Base-by-base conservation (phyloP, 1,140 invertebrate species). In the Zaprionus taronus region DNA sequence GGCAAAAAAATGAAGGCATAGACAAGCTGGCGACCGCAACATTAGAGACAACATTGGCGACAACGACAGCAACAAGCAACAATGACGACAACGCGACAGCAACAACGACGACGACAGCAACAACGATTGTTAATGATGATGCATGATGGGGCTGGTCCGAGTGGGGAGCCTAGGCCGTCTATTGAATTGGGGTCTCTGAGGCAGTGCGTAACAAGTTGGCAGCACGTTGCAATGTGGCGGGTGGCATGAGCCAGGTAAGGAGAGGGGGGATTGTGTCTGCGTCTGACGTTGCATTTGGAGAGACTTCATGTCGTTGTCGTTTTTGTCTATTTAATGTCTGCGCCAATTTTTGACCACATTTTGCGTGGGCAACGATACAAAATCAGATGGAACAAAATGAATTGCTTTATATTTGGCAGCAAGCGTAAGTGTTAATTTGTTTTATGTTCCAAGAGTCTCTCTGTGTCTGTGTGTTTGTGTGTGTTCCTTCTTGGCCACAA, bases 381-480 rank as follows among this genome's bases (percentile, higher is more conserved):
- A 44, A 56, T 57, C 12, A 47, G 22, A 57, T 63, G 7, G 41
- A 71, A 55, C 28, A 17, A 64, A 72, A 72, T 67, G 47, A 66
- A 77, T 63, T 63, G 58, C 64, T 51, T 72, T 72, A 34, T 67
- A 62, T 64, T 77, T 77, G 75, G 75, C 75, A 68, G 17, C 56
- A 56, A 63, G 58, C 71, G 75, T 64, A 77, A 77, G 75, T 77
- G 75, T 55, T 68, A 77, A 77, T 77, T 77, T 77, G 71, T 53
- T 77, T 77, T 77, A 77, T 77, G 75, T 22, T 51, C 74, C 55
- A 77, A 67, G 44, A 38, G 55, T 17, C 24, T 28, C 22, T 28
- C 4, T 28, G 24, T 9, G 14, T 28, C 4, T 28, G n/a, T 55
- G 24, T n/a, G 14, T n/a, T n/a, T n/a, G 3, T 22, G 20, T 51